phyloP scores from a whole-genome alignment of 2,797 vertebrate species.

The Pangasius macronema region DNA sequence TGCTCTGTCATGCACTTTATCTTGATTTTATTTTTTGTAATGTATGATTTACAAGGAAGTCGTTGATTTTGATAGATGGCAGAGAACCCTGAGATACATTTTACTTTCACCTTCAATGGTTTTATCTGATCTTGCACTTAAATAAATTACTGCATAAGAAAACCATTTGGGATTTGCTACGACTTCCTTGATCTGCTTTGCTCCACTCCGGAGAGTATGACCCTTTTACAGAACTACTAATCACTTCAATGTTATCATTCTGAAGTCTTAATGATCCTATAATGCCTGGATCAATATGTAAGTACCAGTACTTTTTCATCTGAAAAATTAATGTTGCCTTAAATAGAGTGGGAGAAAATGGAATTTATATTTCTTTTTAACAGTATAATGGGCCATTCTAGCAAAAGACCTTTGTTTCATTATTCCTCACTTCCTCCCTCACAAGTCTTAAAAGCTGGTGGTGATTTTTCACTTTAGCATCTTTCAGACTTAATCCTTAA shows the following conservation, averaged over 20 bases:
- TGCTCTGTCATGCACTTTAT: constrained; percentile 3
- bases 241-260: constrained; percentile 63
- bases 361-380: constrained; percentile 41
- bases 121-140: constrained; percentile 52
- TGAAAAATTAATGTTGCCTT: constrained; percentile 60
- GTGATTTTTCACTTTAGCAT: constrained; percentile 11
- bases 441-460: not conserved
- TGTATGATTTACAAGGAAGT: constrained; percentile 25
- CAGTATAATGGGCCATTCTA: constrained; percentile 18
- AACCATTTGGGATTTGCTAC: constrained; percentile 49
- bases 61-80: constrained; percentile 38
- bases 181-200: constrained; percentile 46
- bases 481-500: constrained; percentile 4
- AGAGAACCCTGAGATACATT: constrained; percentile 25
- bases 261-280: constrained; percentile 65
- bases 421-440: not conserved
- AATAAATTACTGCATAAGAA: constrained; percentile 55
- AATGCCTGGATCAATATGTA: constrained; percentile 68
- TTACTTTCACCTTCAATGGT: constrained; percentile 44
- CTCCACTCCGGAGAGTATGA: constrained; percentile 55
- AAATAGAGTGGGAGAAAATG: constrained; percentile 56
- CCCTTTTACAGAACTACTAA: constrained; percentile 64
- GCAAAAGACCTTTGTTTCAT: constrained; percentile 32
- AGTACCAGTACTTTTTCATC: constrained; percentile 60
- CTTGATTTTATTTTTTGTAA: not conserved